Base-by-base conservation (phyloP, 1,140 invertebrate genomes). In the Drosophila trapezifrons region DNA sequence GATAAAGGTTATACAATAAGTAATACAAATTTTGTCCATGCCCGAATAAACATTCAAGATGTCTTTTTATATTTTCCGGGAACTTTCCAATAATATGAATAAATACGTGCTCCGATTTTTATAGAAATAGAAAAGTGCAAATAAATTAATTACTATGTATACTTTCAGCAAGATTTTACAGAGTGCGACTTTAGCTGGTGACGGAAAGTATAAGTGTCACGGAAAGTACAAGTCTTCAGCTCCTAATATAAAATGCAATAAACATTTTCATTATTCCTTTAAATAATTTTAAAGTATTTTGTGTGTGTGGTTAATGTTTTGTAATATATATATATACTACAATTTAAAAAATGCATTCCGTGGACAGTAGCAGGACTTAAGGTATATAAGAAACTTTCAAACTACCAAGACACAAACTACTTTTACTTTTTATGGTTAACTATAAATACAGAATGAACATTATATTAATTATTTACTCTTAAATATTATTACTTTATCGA, bases 11-110 rank as follows among this genome's bases (percentile, higher is more conserved):
- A 15, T 35, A 22, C 4, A 29, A 22, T 12, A 43, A 32, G 42
- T 25, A 8, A 25, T 29, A 6, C 13, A 6, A 10, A 25, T 20
- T 15, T 18, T 47, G 27, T n/a, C 17, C n/a, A 75, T 46, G 43
- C 37, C 57, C 49, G 58, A 42, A 49, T 65, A 43, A 56, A 64
- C 20, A 77, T 54, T 56, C 25, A 71, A 70, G n/a, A 52, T 62
- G 20, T 58, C 12, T 46, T 9, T 32, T 32, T 22, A 20, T 38
- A 35, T 18, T 71, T 56, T 12, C 59, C 35, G 17, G 20, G 43
- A 35, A 20, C 42, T 60, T 46, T 22, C 9, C n/a, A 40, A 37
- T 22, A 63, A 40, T 5, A 29, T 29, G 13, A 20, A 35, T 52
- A 17, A 27, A 59, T 20, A 27, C 60, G 27, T 63, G 35, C 56